phyloP scores from a whole-genome alignment of 2,888 invertebrate genomes.

The Cryptus armator region DNA sequence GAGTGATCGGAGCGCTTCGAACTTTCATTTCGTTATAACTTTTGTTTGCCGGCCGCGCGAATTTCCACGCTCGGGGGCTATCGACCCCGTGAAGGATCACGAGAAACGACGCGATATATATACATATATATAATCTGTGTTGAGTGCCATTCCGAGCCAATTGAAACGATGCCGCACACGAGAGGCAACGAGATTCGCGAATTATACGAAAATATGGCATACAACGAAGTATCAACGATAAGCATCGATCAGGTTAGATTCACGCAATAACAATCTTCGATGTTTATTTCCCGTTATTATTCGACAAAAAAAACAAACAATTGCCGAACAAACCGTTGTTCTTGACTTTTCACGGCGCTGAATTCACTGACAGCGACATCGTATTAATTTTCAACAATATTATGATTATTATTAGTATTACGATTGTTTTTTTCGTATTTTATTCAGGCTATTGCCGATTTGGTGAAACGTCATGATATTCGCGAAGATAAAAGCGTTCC shows the following conservation, averaged over 20 bases:
- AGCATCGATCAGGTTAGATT: constrained; percentile 53
- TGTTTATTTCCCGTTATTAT: background rate
- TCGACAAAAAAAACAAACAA: constrained; percentile 21
- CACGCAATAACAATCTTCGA: background rate
- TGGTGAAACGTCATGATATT: constrained; percentile 59
- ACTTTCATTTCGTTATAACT: background rate
- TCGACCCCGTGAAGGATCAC: background rate
- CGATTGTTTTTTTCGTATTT: constrained; percentile 20
- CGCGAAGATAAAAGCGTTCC: constrained; percentile 53
- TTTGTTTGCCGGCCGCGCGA: constrained; percentile 12
- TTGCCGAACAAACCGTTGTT: background rate
- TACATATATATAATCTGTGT: background rate
- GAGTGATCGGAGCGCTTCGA: background rate
- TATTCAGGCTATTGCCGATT: constrained; percentile 52
- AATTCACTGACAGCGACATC: background rate
- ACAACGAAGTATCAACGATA: constrained; percentile 62
- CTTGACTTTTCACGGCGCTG: background rate
- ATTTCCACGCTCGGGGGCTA: background rate
- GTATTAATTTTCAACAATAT: no score
- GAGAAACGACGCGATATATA: background rate
- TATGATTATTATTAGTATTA: background rate
- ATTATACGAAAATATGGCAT: constrained; percentile 65
- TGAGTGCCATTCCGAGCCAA: background rate
- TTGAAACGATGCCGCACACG: constrained; percentile 56
- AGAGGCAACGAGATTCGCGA: constrained; percentile 61